Evolutionary conservation across 2,888 invertebrate genomes (phyloP), one percentile per base, ranked within the genome.

Genomic region (Noctua janthe): DNA sequence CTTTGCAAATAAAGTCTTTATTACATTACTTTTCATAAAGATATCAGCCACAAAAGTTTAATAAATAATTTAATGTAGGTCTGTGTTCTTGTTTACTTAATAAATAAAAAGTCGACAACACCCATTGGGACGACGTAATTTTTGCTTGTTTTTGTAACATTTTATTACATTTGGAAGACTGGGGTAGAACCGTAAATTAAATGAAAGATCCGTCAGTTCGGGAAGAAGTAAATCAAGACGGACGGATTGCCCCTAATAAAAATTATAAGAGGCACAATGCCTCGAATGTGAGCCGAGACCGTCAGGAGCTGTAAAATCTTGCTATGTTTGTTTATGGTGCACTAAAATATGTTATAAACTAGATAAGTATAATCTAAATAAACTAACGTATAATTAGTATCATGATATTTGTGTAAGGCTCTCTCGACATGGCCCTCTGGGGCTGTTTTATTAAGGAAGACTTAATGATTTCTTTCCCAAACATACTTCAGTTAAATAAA

Each of bases 221-320:
- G 97, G 96, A 97, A 96, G 96, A 92, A 96, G 97, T 97, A 97
- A 97, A 97, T 97, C 97, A 97, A 96, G 95, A 89, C 94, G 94
- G 97, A 96, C 96, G 97, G 96, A 97, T 97, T 97, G 97, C 96
- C 96, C 95, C 96, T 95, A 96, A 97, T 97, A 97, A 97, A 97
- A 97, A 97, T 97, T 97, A 97, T 97, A 97, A 97, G 96, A 96
- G 95, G 96, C 96, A 97, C 97, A 97, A 97, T 97, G 95, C 94
- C 91, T 94, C 94, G 94, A 95, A 95, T 96, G 96, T 95, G 96
- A 95, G 94, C 92, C 94, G 94, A 92, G 95, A 94, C 94, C 95
- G 96, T 94, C 96, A 95, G 96, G 95, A 95, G 97, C 94, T 94
- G 95, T 96, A 97, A 97, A 97, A 95, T 95, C 95, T 95, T 93